Conservation (phyloP, 2,113 vertebrate genomes). For the Phalacrocorax brasilianus region DNA sequence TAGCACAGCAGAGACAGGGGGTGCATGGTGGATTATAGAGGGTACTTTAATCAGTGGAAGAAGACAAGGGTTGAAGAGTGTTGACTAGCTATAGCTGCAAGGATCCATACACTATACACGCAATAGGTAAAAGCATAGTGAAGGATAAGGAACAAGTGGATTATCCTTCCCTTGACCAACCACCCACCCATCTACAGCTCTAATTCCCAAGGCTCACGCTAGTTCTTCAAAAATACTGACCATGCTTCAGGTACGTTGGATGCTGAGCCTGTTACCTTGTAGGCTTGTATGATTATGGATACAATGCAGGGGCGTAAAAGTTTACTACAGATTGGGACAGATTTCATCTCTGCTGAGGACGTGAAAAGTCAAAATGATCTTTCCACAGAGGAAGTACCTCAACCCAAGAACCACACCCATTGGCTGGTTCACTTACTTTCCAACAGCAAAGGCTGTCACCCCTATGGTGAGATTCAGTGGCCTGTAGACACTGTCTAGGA, state of each 20-base stretch:
- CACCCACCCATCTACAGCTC: not conserved
- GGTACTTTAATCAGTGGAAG: not conserved
- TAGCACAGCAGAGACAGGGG: not conserved
- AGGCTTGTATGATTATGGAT: not conserved
- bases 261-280: not conserved
- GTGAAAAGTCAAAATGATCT: not conserved
- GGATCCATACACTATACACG: not conserved
- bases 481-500: constrained; percentile 61
- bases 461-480: constrained; percentile 68
- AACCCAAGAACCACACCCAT: not conserved
- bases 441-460: constrained; percentile 73
- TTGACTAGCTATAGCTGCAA: not conserved
- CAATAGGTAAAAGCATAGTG: not conserved
- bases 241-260: not conserved
- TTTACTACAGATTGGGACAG: not conserved
- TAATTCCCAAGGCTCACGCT: not conserved
- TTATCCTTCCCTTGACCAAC: not conserved
- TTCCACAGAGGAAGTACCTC: not conserved
- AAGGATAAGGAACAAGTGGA: not conserved
- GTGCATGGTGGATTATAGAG: fast-evolving
- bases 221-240: not conserved
- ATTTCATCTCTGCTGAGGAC: not conserved
- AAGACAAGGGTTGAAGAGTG: not conserved
- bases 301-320: not conserved
- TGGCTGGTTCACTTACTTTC: constrained; percentile 56